These are phyloP conservation scores for Maconellicoccus hirsutus DNA, from an alignment of 1,140 invertebrate species.

Conservation along the genomic window DNA sequence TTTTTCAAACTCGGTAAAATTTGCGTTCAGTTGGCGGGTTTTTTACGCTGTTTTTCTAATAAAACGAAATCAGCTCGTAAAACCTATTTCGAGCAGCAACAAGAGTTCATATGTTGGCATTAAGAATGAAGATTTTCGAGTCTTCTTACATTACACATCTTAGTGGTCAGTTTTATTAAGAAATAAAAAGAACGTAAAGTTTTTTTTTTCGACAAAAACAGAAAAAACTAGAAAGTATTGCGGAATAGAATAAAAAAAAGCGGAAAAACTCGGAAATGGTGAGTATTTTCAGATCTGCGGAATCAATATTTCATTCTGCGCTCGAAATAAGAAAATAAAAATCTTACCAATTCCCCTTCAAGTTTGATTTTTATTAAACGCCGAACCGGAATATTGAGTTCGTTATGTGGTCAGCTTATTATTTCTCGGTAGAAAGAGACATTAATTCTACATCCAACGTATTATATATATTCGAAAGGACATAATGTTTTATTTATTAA, in stretches of 20 bases:
- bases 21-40: background rate
- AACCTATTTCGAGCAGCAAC: background rate
- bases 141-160: background rate
- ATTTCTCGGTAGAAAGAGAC: background rate
- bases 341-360: background rate
- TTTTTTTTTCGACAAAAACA: background rate
- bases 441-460: background rate
- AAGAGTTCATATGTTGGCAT: background rate
- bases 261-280: background rate
- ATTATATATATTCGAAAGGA: background rate
- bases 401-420: background rate
- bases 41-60: background rate
- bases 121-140: background rate
- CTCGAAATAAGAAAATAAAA: background rate
- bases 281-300: background rate
- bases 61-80: background rate
- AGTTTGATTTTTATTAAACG: slow-evolving; percentile 1
- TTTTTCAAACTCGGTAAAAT: background rate
- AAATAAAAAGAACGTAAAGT: background rate
- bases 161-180: background rate
- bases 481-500: slow-evolving; percentile 1
- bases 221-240: too few species aligned
- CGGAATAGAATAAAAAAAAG: background rate
- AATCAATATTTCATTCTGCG: background rate
- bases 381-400: background rate